Base-by-base conservation (phyloP, 2,113 vertebrate species). In the Motacilla tschutschensis region DNA sequence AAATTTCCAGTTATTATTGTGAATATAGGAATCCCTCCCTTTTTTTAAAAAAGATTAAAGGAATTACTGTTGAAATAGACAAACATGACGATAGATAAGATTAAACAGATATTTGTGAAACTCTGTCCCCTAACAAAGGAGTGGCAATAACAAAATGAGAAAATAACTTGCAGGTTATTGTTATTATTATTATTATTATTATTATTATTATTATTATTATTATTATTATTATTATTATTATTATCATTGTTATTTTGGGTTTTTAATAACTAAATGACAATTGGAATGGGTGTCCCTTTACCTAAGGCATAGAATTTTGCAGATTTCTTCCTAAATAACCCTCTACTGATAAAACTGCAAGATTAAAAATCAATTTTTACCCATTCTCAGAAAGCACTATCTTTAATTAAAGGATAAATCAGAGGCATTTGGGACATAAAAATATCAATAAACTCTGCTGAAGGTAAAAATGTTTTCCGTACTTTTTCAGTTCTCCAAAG, bases 361-460 rank as follows among this genome's bases (percentile, higher is more conserved):
- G 26, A 83, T 89, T 90, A 70, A 84, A 79, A 92, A 82, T 67
- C 33, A 71, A 54, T 89, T 90, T 84, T 72, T 58, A 36, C 8
- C 13, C 28, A 63, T 12, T 26, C 17, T 86, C 54, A 44, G 57
- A 55, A 85, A 81, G 8, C 5, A 64, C 22, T 74, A 86, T 43
- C 73, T 83, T 71, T 83, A 85, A 94, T 62, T 87, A 90, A 91
- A 88, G 13, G 22, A 50, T 44, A 40, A 66, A 64, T 89, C 41
- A 80, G 24, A 53, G 8, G 31, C 11, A 53, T 85, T 55, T 67
- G 11, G 6, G 53, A 71, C 28, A n/a, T 58, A 70, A 91, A 91
- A 74, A 77, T 71, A 29, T 35, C 41, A 62, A 58, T 63, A 91
- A 58, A 5, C 4, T 73, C 38, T 73, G 25, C 16, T 55, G n/a